Conservation (phyloP, 1,140 invertebrate species). For the Gryllus bimaculatus region DNA sequence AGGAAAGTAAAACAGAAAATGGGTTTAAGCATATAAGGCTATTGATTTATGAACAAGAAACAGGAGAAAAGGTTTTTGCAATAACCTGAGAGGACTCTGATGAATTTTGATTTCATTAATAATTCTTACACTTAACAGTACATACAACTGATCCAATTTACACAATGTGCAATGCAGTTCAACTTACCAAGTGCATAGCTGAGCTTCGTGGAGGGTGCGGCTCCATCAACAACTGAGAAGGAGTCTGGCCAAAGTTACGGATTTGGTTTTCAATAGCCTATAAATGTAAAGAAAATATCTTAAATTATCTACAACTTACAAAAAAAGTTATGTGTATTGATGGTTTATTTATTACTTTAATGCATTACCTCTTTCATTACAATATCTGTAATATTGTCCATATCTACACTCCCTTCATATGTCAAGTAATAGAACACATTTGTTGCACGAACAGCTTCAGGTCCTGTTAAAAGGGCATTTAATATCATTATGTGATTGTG, state of each 20-base stretch:
- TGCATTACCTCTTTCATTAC: slow-evolving; percentile 68
- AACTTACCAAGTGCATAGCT: slow-evolving; percentile 88
- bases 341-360: too few relatives aligned
- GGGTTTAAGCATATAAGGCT: too few relatives aligned
- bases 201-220: slow-evolving; percentile 96
- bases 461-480: slow-evolving; percentile 48
- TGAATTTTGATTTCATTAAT: too few relatives aligned
- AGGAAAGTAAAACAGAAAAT: too few relatives aligned
- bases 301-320: neutral
- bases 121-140: too few relatives aligned
- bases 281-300: slow-evolving; percentile 23
- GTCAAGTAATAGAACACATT: slow-evolving; percentile 99
- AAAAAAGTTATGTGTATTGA: neutral
- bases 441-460: slow-evolving; percentile 91
- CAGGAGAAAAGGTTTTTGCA: too few relatives aligned
- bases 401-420: slow-evolving; percentile 93
- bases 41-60: too few relatives aligned
- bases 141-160: too few relatives aligned
- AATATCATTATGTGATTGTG: neutral
- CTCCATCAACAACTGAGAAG: slow-evolving; percentile 91
- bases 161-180: too few relatives aligned
- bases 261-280: slow-evolving; percentile 96
- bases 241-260: slow-evolving; percentile 95
- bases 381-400: slow-evolving; percentile 81
- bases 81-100: too few relatives aligned